Evolutionary conservation across 2,113 vertebrate species (phyloP), one percentile per base, ranked within the genome.

Genomic region (Anguilla japonica): DNA sequence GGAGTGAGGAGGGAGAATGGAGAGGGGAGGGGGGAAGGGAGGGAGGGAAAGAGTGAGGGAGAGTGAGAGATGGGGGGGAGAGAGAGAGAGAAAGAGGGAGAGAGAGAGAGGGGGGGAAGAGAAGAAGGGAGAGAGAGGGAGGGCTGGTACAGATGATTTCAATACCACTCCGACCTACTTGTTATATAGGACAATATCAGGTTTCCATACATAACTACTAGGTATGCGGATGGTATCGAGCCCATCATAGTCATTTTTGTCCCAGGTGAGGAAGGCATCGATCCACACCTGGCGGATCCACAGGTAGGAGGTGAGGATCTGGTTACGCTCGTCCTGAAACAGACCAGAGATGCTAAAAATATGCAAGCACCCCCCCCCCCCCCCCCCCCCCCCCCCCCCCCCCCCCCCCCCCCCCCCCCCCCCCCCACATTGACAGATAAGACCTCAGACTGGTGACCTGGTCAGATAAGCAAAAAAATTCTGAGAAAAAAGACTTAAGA

Each of bases 181-280:
- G 96, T 98, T 99, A 84, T 98, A 98, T 83, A 98, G 97, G 43
- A 98, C 95, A 5, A 98, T 97, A 90, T 98, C 97, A 0, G 98
- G 98, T 41, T 94, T 93, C 98, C 98, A 98, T 6, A 98, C 96
- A 1, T 96, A 95, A 91, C 96, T 96, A 93, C 97, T 97, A 88
- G 98, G 98, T 34, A 98, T 96, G 84, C 95, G 96, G 94, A 99
- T 96, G 91, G 94, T 94, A 92, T 97, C 97, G 0, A 99, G 95
- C 22, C 96, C 97, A 0, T 94, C 97, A 0, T 98, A 99, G 86
- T 95, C 94, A 0, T 96, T 94, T 75, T 95, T 96, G 89, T 96
- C 95, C 98, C 98, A 98, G 53, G 80, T 92, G 39, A 98, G 96
- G 93, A 96, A 96, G 41, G 96, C 94, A 0, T 99, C 98, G 87